phyloP scores from a whole-genome alignment of 2,113 vertebrate genomes.

The Falco punctatus region DNA sequence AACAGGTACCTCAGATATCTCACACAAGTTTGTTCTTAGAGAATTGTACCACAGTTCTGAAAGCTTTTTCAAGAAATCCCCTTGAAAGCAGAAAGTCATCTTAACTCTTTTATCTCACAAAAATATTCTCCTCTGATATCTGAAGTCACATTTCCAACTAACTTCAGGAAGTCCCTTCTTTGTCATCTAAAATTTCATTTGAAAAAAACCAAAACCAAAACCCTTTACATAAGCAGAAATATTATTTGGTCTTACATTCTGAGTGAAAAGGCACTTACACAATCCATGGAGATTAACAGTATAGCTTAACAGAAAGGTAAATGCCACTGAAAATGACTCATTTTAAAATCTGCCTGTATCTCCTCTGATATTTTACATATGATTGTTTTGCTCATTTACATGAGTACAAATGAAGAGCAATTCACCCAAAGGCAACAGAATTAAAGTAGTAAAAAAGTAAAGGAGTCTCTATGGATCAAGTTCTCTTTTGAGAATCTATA shows the following conservation, averaged over 20 bases:
- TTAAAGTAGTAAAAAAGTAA: neutral
- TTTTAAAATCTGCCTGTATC: constrained; percentile 34
- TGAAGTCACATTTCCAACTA: constrained; percentile 37
- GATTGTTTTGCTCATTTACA: constrained; percentile 16
- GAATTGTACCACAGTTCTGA: constrained; percentile 45
- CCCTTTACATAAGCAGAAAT: constrained; percentile 36
- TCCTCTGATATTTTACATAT: constrained; percentile 28
- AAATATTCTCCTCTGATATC: constrained; percentile 36
- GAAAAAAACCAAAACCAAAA: neutral
- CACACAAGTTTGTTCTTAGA: constrained; percentile 44
- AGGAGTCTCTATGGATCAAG: neutral
- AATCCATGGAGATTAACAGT: constrained; percentile 48
- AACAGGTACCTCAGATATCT: constrained; percentile 43
- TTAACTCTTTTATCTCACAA: constrained; percentile 1
- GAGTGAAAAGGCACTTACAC: constrained; percentile 8
- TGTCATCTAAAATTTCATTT: constrained; percentile 44
- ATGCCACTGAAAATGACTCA: constrained; percentile 15
- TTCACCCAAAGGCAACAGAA: constrained; percentile 1
- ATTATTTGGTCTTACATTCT: constrained; percentile 25
- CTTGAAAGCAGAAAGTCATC: constrained; percentile 38
- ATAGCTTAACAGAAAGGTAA: constrained; percentile 48
- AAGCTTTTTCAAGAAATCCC: constrained; percentile 36
- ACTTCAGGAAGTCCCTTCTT: constrained; percentile 50
- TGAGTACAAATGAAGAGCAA: neutral
- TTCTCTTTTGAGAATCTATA: neutral